Conservation (phyloP, 2,888 invertebrate species). For the Meandrusa payeni region DNA sequence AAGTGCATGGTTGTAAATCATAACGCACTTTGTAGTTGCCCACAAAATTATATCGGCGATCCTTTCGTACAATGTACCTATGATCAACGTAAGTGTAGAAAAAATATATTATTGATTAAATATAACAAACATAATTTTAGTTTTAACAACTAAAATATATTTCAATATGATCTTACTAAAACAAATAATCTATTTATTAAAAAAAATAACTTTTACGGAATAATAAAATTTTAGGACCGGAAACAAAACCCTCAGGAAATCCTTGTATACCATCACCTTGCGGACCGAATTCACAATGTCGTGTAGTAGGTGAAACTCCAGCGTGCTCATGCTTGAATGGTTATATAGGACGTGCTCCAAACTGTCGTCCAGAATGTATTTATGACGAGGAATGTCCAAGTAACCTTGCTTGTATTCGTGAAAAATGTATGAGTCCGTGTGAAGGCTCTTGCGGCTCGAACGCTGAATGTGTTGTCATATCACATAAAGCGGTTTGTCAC, state of each 20-base stretch:
- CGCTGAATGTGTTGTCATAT: slow-evolving; percentile 89
- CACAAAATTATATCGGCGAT: slow-evolving; percentile 87
- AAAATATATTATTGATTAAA: slow-evolving; percentile 9
- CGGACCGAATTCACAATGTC: slow-evolving; percentile 91
- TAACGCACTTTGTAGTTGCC: slow-evolving; percentile 92
- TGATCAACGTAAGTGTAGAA: slow-evolving; percentile 83
- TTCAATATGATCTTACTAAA: too few species aligned
- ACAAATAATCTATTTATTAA: slow-evolving; percentile 10
- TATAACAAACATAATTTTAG: slow-evolving; percentile 19
- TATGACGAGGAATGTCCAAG: slow-evolving; percentile 92
- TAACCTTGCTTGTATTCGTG: slow-evolving; percentile 90
- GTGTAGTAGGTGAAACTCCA: slow-evolving; percentile 86
- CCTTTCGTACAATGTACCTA: slow-evolving; percentile 87
- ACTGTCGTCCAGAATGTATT: slow-evolving; percentile 92
- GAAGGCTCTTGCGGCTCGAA: slow-evolving; percentile 91
- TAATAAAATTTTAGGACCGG: slow-evolving; percentile 67
- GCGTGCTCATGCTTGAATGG: slow-evolving; percentile 90
- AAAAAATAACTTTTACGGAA: too few species aligned
- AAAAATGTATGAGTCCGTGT: slow-evolving; percentile 91
- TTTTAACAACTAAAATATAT: too few species aligned
- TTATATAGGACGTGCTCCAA: slow-evolving; percentile 91
- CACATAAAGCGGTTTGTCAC: slow-evolving; percentile 91
- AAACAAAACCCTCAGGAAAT: slow-evolving; percentile 81
- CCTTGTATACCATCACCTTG: slow-evolving; percentile 92
- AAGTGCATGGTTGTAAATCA: slow-evolving; percentile 92